Conservation (phyloP, 2,113 vertebrate species). For the Bubalus kerabau region DNA sequence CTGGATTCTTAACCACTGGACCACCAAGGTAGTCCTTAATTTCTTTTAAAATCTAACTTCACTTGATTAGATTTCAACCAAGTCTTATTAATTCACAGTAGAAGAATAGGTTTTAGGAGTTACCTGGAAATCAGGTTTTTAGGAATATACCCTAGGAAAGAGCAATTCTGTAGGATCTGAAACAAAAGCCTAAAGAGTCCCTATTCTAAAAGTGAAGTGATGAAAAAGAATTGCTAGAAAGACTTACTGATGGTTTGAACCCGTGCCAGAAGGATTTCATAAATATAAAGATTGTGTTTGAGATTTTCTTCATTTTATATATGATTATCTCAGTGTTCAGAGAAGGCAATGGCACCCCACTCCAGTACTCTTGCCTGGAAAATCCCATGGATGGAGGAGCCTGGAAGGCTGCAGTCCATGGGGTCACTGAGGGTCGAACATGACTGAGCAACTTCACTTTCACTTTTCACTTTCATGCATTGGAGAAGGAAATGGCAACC, state of each 20-base stretch:
- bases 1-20: background rate
- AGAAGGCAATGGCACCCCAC: no score
- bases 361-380: no score
- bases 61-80: background rate
- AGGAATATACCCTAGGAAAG: background rate
- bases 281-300: background rate
- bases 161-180: background rate
- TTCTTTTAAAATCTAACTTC: background rate
- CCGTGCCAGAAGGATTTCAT: background rate
- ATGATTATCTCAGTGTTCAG: background rate
- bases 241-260: background rate
- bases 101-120: background rate
- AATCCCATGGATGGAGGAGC: no score
- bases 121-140: background rate
- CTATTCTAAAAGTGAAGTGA: background rate
- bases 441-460: no score
- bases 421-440: no score
- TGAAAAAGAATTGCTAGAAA: background rate
- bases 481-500: no score
- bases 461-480: no score
- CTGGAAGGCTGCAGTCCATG: no score
- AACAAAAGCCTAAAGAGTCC: background rate
- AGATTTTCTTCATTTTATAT: background rate
- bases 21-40: background rate
- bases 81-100: background rate